A percentile compares a stretch with the other conserved stretches of the same genome.
These are phyloP conservation scores for Subanguina moxae DNA, from an alignment of 1,140 invertebrate genomes.

Conservation along the genomic window DNA sequence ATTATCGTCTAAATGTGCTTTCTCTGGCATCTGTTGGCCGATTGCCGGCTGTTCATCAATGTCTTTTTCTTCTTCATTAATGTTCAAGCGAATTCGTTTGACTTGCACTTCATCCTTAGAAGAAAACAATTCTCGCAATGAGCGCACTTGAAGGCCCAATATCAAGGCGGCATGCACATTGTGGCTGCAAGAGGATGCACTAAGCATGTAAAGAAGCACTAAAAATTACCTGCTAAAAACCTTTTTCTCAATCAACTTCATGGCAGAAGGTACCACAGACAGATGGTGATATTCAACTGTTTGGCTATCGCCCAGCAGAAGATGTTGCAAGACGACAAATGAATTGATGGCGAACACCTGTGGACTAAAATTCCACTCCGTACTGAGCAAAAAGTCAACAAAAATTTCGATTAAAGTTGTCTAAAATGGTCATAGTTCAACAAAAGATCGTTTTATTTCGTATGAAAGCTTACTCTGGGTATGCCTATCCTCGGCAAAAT, in stretches of 20 bases:
- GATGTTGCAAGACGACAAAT: not conserved
- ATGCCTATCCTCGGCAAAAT: slow-evolving; percentile 14
- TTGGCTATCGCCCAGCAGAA: not conserved
- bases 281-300: too few relatives aligned
- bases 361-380: slow-evolving; percentile 23
- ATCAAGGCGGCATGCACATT: slow-evolving; percentile 34
- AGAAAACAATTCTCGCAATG: not conserved
- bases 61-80: not conserved
- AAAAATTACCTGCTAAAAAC: slow-evolving; percentile 22
- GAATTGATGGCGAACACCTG: slow-evolving; percentile 12
- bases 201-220: not conserved
- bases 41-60: not conserved
- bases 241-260: slow-evolving; percentile 19
- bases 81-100: slow-evolving; percentile 3
- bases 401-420: slow-evolving; percentile 18
- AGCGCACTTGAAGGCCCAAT: slow-evolving; percentile 19
- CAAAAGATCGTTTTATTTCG: not conserved
- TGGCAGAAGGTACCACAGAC: too few relatives aligned
- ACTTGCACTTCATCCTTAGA: not conserved
- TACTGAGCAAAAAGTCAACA: slow-evolving; percentile 22
- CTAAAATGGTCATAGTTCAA: slow-evolving; percentile 3
- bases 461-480: slow-evolving; percentile 10
- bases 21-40: not conserved
- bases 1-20: not conserved
- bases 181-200: slow-evolving; percentile 19